Evolutionary conservation across 2,113 vertebrate genomes (phyloP).

Genomic region (Oryzias curvinotus): DNA sequence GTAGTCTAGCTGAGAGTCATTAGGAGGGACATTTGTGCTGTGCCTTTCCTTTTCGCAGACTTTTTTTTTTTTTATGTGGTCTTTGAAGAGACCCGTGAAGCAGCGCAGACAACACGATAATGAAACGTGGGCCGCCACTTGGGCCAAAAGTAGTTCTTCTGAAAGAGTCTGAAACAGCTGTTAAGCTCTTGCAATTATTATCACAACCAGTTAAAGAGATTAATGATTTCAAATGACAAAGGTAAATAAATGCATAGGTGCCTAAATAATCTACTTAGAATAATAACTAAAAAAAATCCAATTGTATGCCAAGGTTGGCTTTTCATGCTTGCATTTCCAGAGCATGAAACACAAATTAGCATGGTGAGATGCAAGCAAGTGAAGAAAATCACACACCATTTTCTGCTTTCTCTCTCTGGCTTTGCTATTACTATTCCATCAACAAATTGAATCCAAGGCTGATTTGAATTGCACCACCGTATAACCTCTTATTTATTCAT

Average conservation of each 20-base stretch:
- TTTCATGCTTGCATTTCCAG: slow-evolving; percentile 57
- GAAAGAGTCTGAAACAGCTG: slow-evolving; percentile 45
- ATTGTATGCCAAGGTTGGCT: slow-evolving; percentile 32
- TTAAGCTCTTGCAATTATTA: slow-evolving; percentile 21
- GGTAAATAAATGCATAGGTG: slow-evolving; percentile 14
- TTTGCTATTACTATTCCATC: slow-evolving; percentile 67
- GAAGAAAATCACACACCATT: slow-evolving; percentile 62
- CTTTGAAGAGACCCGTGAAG: slow-evolving; percentile 69
- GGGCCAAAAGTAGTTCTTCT: slow-evolving; percentile 31
- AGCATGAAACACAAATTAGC: slow-evolving; percentile 72
- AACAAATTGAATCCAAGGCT: slow-evolving; percentile 75
- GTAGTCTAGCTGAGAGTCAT: slow-evolving; percentile 79
- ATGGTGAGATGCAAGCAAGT: slow-evolving; percentile 60
- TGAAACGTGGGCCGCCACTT: slow-evolving; percentile 45
- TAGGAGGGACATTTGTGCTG: slow-evolving; percentile 75
- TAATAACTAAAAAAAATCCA: slow-evolving; percentile 5
- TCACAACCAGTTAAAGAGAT: slow-evolving; percentile 18
- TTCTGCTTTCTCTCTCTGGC: slow-evolving; percentile 62
- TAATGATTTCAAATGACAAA: slow-evolving; percentile 43
- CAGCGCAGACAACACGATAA: slow-evolving; percentile 55
- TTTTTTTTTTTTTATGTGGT: slow-evolving; percentile 52
- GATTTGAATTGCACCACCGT: slow-evolving; percentile 73
- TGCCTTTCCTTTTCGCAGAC: slow-evolving; percentile 69
- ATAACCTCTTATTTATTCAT: slow-evolving; percentile 77
- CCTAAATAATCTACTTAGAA: slow-evolving; percentile 1